Evolutionary conservation across 2,888 invertebrate genomes (phyloP), one percentile per base, ranked within the genome.

Genomic region (Ophraella communa): DNA sequence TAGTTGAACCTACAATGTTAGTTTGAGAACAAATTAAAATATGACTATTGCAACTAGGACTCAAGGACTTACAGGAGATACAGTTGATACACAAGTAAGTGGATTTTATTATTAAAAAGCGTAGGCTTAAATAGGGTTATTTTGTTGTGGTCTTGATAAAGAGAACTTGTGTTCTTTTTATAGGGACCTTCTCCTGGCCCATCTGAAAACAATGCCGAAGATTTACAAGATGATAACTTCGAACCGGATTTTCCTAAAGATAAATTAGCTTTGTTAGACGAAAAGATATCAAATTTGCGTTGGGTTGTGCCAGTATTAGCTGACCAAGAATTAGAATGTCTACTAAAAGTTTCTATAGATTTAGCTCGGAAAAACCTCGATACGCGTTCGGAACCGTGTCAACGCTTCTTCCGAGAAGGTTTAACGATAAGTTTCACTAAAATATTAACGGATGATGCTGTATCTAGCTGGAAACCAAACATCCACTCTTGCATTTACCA

Each of bases 291-390:
- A 76, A 92, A 93, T 84, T 92, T 96, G 64, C 88, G 97, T 77
- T 98, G 98, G 98, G 95, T 98, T 68, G 97, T 98, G 56, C 98
- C 98, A 33, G 98, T 98, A 57, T 84, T 98, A 77, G 96, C 98
- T 10, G 96, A 96, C 77, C 96, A 97, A 84, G 97, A 98, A 83
- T 84, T 98, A 75, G 96, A 97, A 84, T 90, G 93, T 77, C 87
- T 98, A 72, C 85, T 98, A 69, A 91, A 94, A 83, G 93, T 94
- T 73, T 90, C 96, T 71, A 95, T 95, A 74, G 92, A 93, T 75
- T 85, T 97, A 70, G 93, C 95, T 77, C 87, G 87, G 80, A 91
- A 90, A 85, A 94, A 95, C 91, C 87, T 93, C 82, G 97, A 98
- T 85, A 89, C 90, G 68, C 90, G 92, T 79, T 92, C 95, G 80